These are phyloP conservation scores for Morpho deidamia DNA, from an alignment of 2,888 invertebrate genomes.

Conservation along the genomic window DNA sequence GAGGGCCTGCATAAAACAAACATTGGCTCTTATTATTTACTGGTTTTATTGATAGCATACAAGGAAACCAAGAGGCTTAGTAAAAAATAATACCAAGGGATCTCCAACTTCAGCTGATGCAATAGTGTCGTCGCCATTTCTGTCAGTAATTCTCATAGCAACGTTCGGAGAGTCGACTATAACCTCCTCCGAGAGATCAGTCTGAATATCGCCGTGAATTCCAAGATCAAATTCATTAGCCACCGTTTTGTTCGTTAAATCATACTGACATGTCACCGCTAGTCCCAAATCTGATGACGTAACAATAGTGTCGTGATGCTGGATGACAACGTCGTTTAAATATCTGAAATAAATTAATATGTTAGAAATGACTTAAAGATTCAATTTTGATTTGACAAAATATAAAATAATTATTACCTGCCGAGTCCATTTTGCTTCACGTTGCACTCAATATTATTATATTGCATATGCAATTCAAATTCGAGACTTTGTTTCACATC, in stretches of 20 bases:
- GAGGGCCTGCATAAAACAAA: slow-evolving; percentile 79
- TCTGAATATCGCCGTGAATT: slow-evolving; percentile 92
- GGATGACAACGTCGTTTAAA: slow-evolving; percentile 95
- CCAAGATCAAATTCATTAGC: slow-evolving; percentile 94
- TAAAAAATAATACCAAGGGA: slow-evolving; percentile 78
- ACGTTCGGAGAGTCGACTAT: slow-evolving; percentile 97
- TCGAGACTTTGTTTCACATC: slow-evolving; percentile 93
- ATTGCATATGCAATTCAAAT: slow-evolving; percentile 94
- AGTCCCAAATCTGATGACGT: slow-evolving; percentile 95
- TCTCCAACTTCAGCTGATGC: slow-evolving; percentile 95
- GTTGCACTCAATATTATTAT: slow-evolving; percentile 95
- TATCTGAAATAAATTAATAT: slow-evolving; percentile 67
- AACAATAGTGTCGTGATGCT: slow-evolving; percentile 96
- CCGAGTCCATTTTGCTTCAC: slow-evolving; percentile 93
- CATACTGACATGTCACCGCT: slow-evolving; percentile 96
- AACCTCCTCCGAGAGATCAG: slow-evolving; percentile 92
- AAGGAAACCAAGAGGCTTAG: background rate
- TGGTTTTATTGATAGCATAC: background rate
- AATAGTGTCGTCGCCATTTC: slow-evolving; percentile 90
- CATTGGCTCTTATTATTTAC: background rate
- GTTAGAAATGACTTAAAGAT: background rate
- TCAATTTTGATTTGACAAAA: background rate
- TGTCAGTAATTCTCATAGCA: slow-evolving; percentile 94
- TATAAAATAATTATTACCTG: slow-evolving; percentile 55
- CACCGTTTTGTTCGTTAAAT: slow-evolving; percentile 95